Conservation (phyloP, 1,140 invertebrate species). For the Charaxes varanes region DNA sequence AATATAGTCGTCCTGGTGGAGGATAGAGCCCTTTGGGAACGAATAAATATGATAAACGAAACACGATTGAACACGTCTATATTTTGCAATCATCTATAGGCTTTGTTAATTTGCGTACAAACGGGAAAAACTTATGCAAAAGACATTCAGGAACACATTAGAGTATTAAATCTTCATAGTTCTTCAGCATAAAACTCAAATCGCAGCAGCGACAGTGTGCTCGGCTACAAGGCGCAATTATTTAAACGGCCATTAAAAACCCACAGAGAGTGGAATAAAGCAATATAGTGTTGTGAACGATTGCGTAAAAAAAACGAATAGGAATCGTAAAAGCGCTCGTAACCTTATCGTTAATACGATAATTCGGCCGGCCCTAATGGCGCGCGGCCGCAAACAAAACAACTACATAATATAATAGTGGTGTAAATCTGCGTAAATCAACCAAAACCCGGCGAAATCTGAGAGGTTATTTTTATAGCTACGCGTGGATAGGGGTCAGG, state of each 20-base stretch:
- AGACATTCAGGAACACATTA: no score
- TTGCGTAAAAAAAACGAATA: no score
- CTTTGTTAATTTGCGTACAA: no score
- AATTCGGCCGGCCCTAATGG: slow-evolving; percentile 41
- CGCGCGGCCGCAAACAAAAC: slow-evolving; percentile 32
- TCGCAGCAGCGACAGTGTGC: no score
- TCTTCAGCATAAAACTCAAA: no score
- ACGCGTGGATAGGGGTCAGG: slow-evolving; percentile 21
- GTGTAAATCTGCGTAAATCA: slow-evolving; percentile 22
- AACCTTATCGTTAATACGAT: slow-evolving; percentile 26
- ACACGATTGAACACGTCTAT: no score
- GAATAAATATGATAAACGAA: no score
- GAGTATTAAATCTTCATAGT: no score
- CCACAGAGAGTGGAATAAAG: slow-evolving; percentile 9
- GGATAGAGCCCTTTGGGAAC: no score
- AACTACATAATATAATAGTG: slow-evolving; percentile 37
- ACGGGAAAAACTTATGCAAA: no score
- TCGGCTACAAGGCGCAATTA: slow-evolving; percentile 11
- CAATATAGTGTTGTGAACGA: slow-evolving; percentile 9
- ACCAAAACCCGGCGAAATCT: slow-evolving; percentile 27
- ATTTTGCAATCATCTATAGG: no score
- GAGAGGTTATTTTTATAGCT: slow-evolving; percentile 42
- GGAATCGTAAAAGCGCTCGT: slow-evolving; percentile 24
- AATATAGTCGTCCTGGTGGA: no score
- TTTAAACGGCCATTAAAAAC: slow-evolving; percentile 16